Evolutionary conservation across 2,797 vertebrate genomes (phyloP), one percentile per base, ranked within the genome.

Genomic region (Myiotriccus ornatus): DNA sequence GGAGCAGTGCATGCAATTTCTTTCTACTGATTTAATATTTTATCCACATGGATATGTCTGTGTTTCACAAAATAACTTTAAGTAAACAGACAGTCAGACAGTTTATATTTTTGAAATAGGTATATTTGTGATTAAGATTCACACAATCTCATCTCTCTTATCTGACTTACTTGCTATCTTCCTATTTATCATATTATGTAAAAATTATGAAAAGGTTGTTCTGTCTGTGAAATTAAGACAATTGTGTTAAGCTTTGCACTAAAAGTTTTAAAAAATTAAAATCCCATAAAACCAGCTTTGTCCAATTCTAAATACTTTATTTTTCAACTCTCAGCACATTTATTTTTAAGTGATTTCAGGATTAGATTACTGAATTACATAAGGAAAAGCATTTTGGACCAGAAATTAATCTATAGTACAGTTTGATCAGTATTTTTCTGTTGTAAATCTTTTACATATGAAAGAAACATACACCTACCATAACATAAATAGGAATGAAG

Each of bases 391-490:
- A 41, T 76, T 86, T 89, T 76, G 12, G 7, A 87, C 2, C 2
- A 60, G 34, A 44, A 71, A 67, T 7, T 32, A 83, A 49, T 14
- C 3, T 75, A 7, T 28, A 44, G 27, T 6, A 24, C 9, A 77
- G 49, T 53, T 43, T 55, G 3, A n/a, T 27, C 2, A 21, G 2
- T 55, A 24, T 28, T 84, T 55, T 55, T 55, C 49, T 67, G 10
- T 50, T 47, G 10, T 44, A 69, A 83, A 57, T 43, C 35, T 73
- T 73, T 49, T 32, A 44, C 5, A 21, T 57, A 22, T 6, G 19
- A 77, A 59, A 53, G 7, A 34, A 65, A 60, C 0, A 0, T 37
- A 25, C 22, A 73, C 0, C 4, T 34, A 10, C 8, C 2, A 20
- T 22, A 77, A 35, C 6, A 35, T 21, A 57, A 84, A 62, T 35